Evolutionary conservation across 2,888 invertebrate genomes (phyloP).

Genomic region (Andrena hattorfiana): DNA sequence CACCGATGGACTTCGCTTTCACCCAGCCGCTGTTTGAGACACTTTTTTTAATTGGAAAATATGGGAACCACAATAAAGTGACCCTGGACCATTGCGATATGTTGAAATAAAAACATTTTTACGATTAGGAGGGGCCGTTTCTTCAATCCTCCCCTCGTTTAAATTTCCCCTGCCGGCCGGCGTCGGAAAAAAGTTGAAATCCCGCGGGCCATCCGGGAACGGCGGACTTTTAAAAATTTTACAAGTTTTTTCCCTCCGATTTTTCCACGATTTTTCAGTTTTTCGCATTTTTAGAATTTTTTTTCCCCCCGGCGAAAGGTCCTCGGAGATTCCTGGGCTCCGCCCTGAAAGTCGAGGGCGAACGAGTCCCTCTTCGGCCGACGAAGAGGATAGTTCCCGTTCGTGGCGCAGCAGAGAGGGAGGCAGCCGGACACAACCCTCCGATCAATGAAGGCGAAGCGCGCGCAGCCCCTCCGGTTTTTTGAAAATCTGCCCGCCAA

Average conservation of each 20-base stretch:
- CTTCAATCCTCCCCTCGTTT: background rate
- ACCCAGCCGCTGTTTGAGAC: background rate
- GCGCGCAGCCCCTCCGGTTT: slow-evolving; percentile 82
- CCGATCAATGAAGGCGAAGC: slow-evolving; percentile 84
- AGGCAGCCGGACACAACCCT: slow-evolving; percentile 74
- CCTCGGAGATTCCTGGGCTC: slow-evolving; percentile 78
- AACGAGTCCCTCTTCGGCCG: slow-evolving; percentile 78
- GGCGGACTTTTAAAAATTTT: slow-evolving; percentile 35
- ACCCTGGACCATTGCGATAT: background rate
- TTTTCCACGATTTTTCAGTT: slow-evolving; percentile 23
- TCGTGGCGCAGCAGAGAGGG: slow-evolving; percentile 75
- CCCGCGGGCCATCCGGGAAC: background rate
- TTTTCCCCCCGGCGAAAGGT: slow-evolving; percentile 57
- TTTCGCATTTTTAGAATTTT: slow-evolving; percentile 33
- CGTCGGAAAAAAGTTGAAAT: slow-evolving; percentile 31
- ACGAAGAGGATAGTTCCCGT: slow-evolving; percentile 76
- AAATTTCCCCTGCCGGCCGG: background rate
- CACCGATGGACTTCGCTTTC: slow-evolving; percentile 37
- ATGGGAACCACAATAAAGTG: background rate
- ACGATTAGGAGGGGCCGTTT: background rate
- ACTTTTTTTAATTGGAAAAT: background rate
- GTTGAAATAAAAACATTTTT: slow-evolving; percentile 15
- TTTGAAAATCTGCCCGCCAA: slow-evolving; percentile 84
- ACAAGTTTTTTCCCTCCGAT: background rate
- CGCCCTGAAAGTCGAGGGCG: slow-evolving; percentile 81